phyloP scores from a whole-genome alignment of 2,113 vertebrate genomes.

The Cavia aperea region DNA sequence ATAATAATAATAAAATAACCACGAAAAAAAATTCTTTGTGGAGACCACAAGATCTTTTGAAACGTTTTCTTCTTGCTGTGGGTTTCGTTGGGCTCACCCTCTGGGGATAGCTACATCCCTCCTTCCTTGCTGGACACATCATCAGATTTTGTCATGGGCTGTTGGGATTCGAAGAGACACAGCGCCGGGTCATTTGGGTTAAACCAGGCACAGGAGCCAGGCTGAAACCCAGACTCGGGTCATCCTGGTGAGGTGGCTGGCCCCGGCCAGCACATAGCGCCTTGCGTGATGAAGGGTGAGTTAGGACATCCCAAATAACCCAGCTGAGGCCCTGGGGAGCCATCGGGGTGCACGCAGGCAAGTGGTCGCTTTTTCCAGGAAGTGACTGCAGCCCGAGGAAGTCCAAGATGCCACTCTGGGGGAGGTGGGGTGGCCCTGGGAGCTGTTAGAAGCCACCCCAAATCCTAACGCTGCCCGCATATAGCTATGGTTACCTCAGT shows the following conservation, averaged over 20 bases:
- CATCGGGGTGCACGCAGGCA: neutral
- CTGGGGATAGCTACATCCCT: neutral
- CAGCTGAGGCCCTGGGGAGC: neutral
- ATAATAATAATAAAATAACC: neutral
- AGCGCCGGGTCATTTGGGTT: neutral
- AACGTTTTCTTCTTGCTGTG: neutral
- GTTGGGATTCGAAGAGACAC: neutral
- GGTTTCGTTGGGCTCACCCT: neutral
- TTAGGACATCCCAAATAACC: neutral
- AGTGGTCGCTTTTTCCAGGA: neutral
- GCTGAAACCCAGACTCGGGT: neutral
- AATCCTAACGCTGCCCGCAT: neutral
- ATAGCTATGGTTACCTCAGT: constrained; percentile 51
- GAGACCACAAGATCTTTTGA: neutral
- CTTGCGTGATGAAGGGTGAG: neutral
- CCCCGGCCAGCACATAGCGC: neutral
- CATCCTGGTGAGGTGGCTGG: neutral
- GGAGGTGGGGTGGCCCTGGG: neutral
- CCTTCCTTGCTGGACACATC: neutral
- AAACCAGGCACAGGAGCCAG: neutral
- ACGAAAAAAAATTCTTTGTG: neutral
- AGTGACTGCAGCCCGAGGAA: neutral
- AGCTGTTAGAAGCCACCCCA: neutral
- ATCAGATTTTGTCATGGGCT: neutral
- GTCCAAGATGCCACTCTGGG: neutral